Evolutionary conservation across 2,888 invertebrate species (phyloP), one percentile per base, ranked within the genome.

Genomic region (Trilocha varians): DNA sequence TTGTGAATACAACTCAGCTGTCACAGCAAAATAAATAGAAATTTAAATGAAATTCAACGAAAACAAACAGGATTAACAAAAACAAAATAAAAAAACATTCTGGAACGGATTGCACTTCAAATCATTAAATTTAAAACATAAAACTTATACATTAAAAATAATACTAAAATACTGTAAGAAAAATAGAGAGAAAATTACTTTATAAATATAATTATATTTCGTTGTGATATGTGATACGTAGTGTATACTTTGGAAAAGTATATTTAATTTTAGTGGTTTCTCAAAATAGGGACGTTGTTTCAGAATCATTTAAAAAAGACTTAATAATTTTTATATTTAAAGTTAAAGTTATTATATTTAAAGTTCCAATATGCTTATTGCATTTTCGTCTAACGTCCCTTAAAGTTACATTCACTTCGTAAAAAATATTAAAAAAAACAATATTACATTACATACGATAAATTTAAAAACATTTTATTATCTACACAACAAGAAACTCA

Each of bases 1-100:
- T 62, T 69, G 69, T 66, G 62, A 73, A 61, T 62, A 55, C 60
- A 65, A n/a, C n/a, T 57, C 49, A 59, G 65, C 57, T 65, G 70
- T 70, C 66, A 60, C 59, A 62, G 54, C 51, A 55, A 34, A 53
- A 57, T 45, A 55, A 58, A 62, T 44, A 57, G 61, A 57, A 35
- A 48, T 47, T 60, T 62, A 50, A 50, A 50, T 49, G 45, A 44
- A 47, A 55, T 49, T 45, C 17, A 44, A 47, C 43, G 38, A 46
- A 46, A 16, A 42, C 41, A 17, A 15, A 42, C 41, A 40, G 40
- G 47, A 49, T 43, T 46, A 47, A 45, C 42, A 47, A 44, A 44
- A 44, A 43, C 40, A 51, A 48, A 41, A 41, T 16, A 15, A 5
- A 32, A 15, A 39, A 36, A 40, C 38, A 36, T 36, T 16, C 32